phyloP scores from a whole-genome alignment of 2,113 vertebrate genomes.

The Oceanites oceanicus region DNA sequence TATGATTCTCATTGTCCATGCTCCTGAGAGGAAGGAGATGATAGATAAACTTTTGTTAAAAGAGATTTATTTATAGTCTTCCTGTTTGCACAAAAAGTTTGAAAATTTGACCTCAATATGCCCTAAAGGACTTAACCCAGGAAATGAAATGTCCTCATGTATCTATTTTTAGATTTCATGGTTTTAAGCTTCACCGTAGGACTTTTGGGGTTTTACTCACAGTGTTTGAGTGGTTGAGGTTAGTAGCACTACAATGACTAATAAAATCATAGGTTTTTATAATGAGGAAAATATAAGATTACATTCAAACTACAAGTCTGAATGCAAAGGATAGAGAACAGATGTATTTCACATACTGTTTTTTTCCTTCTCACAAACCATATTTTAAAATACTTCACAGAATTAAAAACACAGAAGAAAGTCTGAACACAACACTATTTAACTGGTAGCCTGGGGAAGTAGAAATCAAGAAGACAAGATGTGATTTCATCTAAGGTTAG shows the following conservation, averaged over 20 bases:
- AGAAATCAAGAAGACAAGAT: not conserved
- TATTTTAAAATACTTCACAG: not conserved
- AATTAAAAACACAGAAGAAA: not conserved
- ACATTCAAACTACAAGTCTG: not conserved
- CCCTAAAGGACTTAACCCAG: conserved; percentile 39
- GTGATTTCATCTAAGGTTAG: not conserved
- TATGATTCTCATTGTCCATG: conserved; percentile 1
- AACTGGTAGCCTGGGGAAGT: not conserved
- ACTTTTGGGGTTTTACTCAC: not conserved
- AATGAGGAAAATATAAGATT: conserved; percentile 22
- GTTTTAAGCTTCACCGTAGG: not conserved
- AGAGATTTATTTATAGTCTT: conserved; percentile 53
- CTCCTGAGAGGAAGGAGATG: conserved; percentile 19
- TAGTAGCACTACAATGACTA: conserved; percentile 22
- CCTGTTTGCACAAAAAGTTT: conserved; percentile 44
- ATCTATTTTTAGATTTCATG: conserved; percentile 46
- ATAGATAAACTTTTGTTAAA: conserved; percentile 29
- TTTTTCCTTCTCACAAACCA: not conserved
- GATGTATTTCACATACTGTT: not conserved
- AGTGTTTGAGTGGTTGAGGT: conserved; percentile 1
- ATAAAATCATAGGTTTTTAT: not conserved
- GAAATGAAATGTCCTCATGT: conserved; percentile 38
- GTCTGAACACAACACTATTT: not conserved
- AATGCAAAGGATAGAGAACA: conserved; percentile 11
- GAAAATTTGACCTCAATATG: conserved; percentile 40